These are phyloP conservation scores for Zaprionus camerounensis DNA, from an alignment of 1,140 invertebrate species.

Conservation along the genomic window DNA sequence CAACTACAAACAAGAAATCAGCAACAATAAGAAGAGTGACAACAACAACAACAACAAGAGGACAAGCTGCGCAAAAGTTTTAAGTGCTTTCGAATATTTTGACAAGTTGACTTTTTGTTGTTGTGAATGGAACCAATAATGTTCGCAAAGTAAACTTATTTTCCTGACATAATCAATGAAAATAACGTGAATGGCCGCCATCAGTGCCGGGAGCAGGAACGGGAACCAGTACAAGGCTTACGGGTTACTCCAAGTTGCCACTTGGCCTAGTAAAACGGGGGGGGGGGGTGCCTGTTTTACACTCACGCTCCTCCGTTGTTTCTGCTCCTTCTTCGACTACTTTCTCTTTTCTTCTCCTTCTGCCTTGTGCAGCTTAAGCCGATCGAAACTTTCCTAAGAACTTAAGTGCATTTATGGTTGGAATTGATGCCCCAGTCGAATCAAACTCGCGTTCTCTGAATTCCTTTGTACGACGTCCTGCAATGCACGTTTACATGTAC, in stretches of 20 bases:
- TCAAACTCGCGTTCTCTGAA: not conserved
- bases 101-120: slow-evolving; percentile 71
- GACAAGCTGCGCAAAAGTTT: slow-evolving; percentile 63
- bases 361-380: slow-evolving; percentile 11
- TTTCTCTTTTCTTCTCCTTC: not conserved
- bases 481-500: not conserved
- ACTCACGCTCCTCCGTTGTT: not conserved
- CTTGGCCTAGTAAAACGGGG: not conserved
- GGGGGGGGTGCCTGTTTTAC: not conserved
- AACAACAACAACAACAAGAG: slow-evolving; percentile 13
- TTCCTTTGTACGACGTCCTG: not conserved
- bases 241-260: not conserved
- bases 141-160: slow-evolving; percentile 62
- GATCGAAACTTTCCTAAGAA: slow-evolving; percentile 29
- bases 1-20: slow-evolving; percentile 65
- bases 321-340: not conserved
- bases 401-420: slow-evolving; percentile 26
- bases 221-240: not conserved
- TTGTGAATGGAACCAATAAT: slow-evolving; percentile 66
- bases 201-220: slow-evolving; percentile 5
- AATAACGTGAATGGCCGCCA: slow-evolving; percentile 51
- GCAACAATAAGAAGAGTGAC: slow-evolving; percentile 18
- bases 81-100: slow-evolving; percentile 75
- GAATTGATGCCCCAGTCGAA: slow-evolving; percentile 12
- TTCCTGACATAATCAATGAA: slow-evolving; percentile 62